These are phyloP conservation scores for Pandion haliaetus DNA, from an alignment of 2,113 vertebrate species.

Conservation along the genomic window DNA sequence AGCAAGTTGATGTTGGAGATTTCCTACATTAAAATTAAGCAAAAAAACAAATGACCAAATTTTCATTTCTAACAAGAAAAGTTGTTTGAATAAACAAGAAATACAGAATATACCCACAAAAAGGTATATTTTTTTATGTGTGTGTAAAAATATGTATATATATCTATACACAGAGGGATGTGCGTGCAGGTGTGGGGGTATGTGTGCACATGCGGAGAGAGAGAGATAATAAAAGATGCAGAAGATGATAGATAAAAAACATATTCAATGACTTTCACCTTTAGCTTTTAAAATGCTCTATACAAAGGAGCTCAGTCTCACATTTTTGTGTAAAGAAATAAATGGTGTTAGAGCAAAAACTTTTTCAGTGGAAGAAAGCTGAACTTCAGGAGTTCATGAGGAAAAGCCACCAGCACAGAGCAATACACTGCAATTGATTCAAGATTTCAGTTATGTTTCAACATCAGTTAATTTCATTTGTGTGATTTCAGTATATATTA, in stretches of 20 bases:
- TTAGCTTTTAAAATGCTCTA: not conserved
- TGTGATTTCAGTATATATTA: not conserved
- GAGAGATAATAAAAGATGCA: not conserved
- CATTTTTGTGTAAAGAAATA: not conserved
- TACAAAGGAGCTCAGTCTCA: not conserved
- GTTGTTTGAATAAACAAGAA: not conserved
- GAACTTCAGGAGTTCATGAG: not conserved
- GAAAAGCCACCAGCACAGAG: not conserved
- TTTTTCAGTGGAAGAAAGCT: not conserved
- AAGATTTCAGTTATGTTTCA: not conserved
- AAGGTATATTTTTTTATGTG: not conserved
- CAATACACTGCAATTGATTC: not conserved
- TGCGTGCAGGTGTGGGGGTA: no score
- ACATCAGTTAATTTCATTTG: not conserved
- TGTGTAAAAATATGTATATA: not conserved
- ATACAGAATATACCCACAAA: not conserved
- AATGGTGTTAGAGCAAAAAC: not conserved
- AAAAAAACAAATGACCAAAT: not conserved
- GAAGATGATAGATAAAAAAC: not conserved
- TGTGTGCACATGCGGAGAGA: no score
- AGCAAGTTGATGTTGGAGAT: slow-evolving; percentile 22
- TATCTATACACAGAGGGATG: no score
- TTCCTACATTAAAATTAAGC: slow-evolving; percentile 64
- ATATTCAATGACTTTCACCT: not conserved
- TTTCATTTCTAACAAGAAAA: not conserved